phyloP scores from a whole-genome alignment of 2,797 vertebrate species.

The Alauda arvensis region DNA sequence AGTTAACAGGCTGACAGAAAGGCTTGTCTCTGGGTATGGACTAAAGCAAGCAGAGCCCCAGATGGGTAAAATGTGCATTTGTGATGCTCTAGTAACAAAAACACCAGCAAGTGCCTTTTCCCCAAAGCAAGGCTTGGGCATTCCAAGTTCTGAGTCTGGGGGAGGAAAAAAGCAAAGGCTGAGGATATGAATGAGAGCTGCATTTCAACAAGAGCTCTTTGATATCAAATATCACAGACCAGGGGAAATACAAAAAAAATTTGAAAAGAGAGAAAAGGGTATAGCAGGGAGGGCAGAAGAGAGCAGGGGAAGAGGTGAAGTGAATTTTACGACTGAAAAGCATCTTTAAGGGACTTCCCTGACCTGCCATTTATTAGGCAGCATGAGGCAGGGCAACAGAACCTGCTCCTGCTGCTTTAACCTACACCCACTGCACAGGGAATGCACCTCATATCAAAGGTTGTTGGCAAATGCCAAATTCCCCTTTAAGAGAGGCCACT shows the following conservation, averaged over 20 bases:
- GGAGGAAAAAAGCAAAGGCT: not conserved
- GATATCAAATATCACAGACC: not conserved
- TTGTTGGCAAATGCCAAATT: not conserved
- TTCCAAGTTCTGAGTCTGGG: not conserved
- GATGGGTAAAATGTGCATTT: not conserved
- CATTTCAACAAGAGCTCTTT: not conserved
- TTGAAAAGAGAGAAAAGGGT: not conserved
- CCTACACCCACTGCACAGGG: not conserved
- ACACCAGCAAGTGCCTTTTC: not conserved
- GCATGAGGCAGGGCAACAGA: not conserved
- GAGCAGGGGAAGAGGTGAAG: not conserved
- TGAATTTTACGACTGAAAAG: not conserved
- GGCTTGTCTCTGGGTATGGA: not conserved
- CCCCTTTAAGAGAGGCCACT: not conserved
- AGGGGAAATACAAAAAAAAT: not conserved
- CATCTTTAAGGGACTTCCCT: not conserved
- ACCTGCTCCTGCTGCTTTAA: not conserved
- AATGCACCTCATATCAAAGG: not conserved
- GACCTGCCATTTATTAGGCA: not conserved
- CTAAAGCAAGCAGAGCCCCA: not conserved
- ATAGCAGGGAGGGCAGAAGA: not conserved
- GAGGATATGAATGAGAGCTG: not conserved
- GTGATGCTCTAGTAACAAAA: not conserved
- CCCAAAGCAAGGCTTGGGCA: not conserved
- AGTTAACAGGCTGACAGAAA: not conserved